A percentile compares a stretch with the other conserved stretches of the same genome.
Evolutionary conservation across 2,888 invertebrate genomes (phyloP).

Genomic region (Drosophila gaucha): DNA sequence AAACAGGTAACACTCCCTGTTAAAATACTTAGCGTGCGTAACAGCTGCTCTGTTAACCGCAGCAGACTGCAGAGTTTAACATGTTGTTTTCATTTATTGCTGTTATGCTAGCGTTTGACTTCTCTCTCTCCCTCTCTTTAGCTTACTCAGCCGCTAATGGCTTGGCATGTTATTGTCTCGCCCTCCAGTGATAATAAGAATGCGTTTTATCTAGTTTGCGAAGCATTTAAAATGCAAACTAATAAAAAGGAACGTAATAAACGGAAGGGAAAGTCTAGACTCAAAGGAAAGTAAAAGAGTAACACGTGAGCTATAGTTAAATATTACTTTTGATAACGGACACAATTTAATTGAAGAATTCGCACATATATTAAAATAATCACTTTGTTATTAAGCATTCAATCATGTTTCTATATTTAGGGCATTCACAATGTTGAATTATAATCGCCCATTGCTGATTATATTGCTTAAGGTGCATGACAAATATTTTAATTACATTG

Average conservation of each 20-base stretch:
- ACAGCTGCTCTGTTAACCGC: slow-evolving; percentile 5
- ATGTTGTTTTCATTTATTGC: slow-evolving; percentile 1
- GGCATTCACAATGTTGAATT: too few relatives aligned
- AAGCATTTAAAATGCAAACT: neutral
- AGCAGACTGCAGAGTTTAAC: neutral
- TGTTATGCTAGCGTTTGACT: slow-evolving; percentile 6
- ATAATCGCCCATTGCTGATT: slow-evolving; percentile 31
- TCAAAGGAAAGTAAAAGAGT: neutral
- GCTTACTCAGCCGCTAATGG: neutral
- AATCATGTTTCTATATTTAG: slow-evolving; percentile 5
- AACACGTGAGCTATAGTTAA: too few relatives aligned
- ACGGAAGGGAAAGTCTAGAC: neutral
- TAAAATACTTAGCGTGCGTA: too few relatives aligned
- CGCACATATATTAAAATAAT: neutral
- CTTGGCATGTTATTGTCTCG: slow-evolving; percentile 19
- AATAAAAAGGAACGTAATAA: neutral
- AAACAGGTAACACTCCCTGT: neutral
- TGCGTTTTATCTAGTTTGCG: slow-evolving; percentile 4
- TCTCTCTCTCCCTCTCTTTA: neutral
- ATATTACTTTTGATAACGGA: neutral
- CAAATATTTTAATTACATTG: slow-evolving; percentile 52
- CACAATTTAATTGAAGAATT: neutral
- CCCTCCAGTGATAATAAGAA: slow-evolving; percentile 22
- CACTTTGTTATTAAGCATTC: neutral
- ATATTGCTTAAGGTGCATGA: slow-evolving; percentile 43